Percentiles rank a stretch among this genome's conserved stretches.
Evolutionary conservation across 2,113 vertebrate genomes (phyloP).

Genomic region (Rafetus swinhoei): DNA sequence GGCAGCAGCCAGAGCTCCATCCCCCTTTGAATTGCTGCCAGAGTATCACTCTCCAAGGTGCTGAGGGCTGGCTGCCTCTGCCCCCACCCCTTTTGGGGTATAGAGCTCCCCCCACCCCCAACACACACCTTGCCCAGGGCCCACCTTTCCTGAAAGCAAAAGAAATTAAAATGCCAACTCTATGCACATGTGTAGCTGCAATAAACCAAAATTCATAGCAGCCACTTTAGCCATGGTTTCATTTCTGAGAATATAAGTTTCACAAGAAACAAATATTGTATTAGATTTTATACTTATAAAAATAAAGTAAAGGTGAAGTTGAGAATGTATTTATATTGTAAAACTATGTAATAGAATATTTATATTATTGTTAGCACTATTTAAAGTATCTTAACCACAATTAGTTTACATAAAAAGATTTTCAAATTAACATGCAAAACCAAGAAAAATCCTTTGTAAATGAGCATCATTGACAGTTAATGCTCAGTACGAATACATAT

Average conservation of each 20-base stretch:
- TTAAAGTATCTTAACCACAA: neutral
- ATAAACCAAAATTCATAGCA: neutral
- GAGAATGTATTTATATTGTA: neutral
- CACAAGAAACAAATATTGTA: no score
- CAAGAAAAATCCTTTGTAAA: neutral
- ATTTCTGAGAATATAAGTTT: neutral
- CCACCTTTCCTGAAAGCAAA: neutral
- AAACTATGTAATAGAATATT: neutral
- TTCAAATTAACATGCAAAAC: neutral
- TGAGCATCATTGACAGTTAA: neutral
- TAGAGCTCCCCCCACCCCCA: no score
- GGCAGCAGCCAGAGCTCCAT: no score
- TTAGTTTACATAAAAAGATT: neutral
- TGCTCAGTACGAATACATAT: neutral
- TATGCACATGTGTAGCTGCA: neutral
- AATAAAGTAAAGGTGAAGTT: neutral
- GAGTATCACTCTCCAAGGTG: no score
- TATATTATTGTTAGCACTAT: neutral
- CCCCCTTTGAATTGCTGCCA: no score
- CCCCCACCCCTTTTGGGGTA: no score
- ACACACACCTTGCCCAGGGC: no score
- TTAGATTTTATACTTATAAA: neutral
- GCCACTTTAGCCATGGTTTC: neutral
- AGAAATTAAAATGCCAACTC: neutral
- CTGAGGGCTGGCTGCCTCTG: no score